These are phyloP conservation scores for Triplophysa tibetana DNA, from an alignment of 2,113 vertebrate genomes.

Conservation along the genomic window DNA sequence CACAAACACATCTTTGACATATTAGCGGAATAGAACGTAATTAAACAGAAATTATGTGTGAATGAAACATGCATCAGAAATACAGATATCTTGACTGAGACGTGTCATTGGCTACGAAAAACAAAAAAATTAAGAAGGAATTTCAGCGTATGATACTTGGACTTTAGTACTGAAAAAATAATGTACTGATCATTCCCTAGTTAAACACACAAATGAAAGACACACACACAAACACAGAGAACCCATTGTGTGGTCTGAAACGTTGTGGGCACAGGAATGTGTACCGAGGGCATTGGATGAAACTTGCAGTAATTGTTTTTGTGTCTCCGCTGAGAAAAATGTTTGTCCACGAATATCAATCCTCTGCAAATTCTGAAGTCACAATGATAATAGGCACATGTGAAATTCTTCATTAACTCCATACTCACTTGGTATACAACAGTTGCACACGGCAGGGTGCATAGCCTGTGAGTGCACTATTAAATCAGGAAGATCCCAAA, in stretches of 20 bases:
- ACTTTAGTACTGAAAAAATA: slow-evolving; percentile 11
- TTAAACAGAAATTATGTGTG: neutral
- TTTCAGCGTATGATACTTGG: too few species aligned
- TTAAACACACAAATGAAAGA: slow-evolving; percentile 23
- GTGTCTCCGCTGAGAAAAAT: slow-evolving; percentile 18
- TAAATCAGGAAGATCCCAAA: neutral
- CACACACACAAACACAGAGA: slow-evolving; percentile 22
- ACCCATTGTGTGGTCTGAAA: slow-evolving; percentile 36
- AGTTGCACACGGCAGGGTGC: neutral
- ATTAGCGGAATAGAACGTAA: neutral
- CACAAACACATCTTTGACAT: neutral
- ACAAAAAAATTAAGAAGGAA: neutral
- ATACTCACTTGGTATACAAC: neutral
- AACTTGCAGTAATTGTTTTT: slow-evolving; percentile 21
- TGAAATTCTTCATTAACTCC: slow-evolving; percentile 30
- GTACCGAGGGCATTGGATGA: slow-evolving; percentile 21
- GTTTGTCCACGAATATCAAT: slow-evolving; percentile 23
- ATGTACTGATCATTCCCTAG: slow-evolving; percentile 22
- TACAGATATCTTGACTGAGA: neutral
- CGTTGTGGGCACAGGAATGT: slow-evolving; percentile 42
- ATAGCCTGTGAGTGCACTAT: too few species aligned
- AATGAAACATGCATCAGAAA: neutral
- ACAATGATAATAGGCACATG: neutral
- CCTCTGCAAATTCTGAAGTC: slow-evolving; percentile 38
- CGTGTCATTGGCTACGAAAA: neutral